phyloP scores from a whole-genome alignment of 2,797 vertebrate genomes.

The Rhinogobio ventralis region DNA sequence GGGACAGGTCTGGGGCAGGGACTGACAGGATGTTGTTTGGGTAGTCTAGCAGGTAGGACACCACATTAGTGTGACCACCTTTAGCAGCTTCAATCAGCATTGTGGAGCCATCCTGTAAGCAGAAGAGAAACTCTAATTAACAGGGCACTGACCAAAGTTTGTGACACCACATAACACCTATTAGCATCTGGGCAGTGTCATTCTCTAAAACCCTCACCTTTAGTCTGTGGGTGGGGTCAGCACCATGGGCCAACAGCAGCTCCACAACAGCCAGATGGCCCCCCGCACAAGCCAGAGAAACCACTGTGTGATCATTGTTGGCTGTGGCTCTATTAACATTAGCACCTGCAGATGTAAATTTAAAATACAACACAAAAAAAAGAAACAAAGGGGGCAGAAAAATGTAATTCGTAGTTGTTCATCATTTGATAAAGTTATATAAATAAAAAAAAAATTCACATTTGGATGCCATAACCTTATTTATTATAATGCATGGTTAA shows the following conservation, averaged over 20 bases:
- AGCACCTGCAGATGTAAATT: slow-evolving; percentile 83
- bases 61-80: slow-evolving; percentile 98
- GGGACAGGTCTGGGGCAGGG: slow-evolving; percentile 91
- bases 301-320: slow-evolving; percentile 98
- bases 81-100: slow-evolving; percentile 99
- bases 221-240: slow-evolving; percentile 97
- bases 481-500: background rate
- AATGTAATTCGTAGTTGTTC: background rate
- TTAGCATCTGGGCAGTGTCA: background rate
- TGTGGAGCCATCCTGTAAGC: slow-evolving; percentile 92
- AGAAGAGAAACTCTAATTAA: slow-evolving; percentile 26
- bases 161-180: background rate
- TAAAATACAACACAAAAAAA: background rate
- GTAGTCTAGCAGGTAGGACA: slow-evolving; percentile 98
- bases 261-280: slow-evolving; percentile 98
- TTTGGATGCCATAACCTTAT: background rate
- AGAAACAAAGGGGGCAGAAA: background rate
- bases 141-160: background rate
- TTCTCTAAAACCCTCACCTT: slow-evolving; percentile 83
- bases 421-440: background rate
- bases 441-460: background rate
- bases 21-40: slow-evolving; percentile 96
- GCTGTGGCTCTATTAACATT: slow-evolving; percentile 98
- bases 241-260: slow-evolving; percentile 94
- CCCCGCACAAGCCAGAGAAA: slow-evolving; percentile 96